Evolutionary conservation across 2,797 vertebrate genomes (phyloP).

Genomic region (Catamblyrhynchus diadema): DNA sequence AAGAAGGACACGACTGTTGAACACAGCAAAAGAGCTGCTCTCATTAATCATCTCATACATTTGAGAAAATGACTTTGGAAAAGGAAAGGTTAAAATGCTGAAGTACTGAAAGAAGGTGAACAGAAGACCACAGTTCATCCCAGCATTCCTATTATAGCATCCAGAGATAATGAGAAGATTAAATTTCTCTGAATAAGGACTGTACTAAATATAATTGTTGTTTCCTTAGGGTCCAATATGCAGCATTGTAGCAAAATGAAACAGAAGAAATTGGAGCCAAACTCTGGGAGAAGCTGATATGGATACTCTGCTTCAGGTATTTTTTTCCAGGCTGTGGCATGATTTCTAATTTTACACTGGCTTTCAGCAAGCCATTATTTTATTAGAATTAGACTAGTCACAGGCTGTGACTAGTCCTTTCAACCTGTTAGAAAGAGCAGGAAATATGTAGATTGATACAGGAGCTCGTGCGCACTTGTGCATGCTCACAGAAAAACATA

Average conservation of each 20-base stretch:
- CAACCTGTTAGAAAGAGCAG: background rate
- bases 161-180: conserved; percentile 45
- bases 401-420: background rate
- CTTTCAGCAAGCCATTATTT: conserved; percentile 36
- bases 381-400: background rate
- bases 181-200: conserved; percentile 67
- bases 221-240: conserved; percentile 24
- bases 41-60: background rate
- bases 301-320: background rate
- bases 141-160: conserved; percentile 29
- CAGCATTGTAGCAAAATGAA: conserved; percentile 57
- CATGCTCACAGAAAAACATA: background rate
- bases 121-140: background rate
- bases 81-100: conserved; percentile 41
- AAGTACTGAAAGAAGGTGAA: conserved; percentile 27
- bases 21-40: background rate
- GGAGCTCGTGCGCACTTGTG: fast-evolving
- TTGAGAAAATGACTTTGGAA: conserved; percentile 51
- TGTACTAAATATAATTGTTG: conserved; percentile 57
- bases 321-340: background rate
- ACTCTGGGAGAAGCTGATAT: conserved; percentile 11
- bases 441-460: background rate
- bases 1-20: background rate
- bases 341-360: conserved; percentile 27
- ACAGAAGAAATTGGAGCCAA: conserved; percentile 63